phyloP scores from a whole-genome alignment of 2,888 invertebrate species.

The Macroteleia sp. region DNA sequence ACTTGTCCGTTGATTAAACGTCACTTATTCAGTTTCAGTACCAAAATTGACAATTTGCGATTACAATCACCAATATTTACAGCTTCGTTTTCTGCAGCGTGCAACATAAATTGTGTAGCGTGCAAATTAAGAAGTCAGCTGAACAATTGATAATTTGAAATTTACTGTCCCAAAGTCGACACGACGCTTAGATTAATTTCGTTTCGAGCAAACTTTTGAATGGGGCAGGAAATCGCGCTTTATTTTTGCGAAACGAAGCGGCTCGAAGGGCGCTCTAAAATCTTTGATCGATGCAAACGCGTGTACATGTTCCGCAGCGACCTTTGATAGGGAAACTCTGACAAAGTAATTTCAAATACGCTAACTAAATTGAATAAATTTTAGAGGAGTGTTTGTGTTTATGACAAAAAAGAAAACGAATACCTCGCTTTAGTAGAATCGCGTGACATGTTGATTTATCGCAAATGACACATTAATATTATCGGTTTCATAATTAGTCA shows the following conservation, averaged over 20 bases:
- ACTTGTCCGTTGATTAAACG: too few species aligned
- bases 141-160: too few species aligned
- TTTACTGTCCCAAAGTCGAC: too few species aligned
- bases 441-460: slow-evolving; percentile 4
- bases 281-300: slow-evolving; percentile 31
- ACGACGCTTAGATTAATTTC: too few species aligned
- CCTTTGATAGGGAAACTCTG: not conserved
- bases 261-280: slow-evolving; percentile 14
- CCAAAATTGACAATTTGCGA: too few species aligned
- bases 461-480: slow-evolving; percentile 1
- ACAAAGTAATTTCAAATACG: too few species aligned
- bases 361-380: slow-evolving; percentile 6
- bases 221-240: slow-evolving; percentile 8
- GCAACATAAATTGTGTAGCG: too few species aligned
- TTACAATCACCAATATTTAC: too few species aligned
- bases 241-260: slow-evolving; percentile 2
- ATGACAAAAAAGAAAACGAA: not conserved
- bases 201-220: too few species aligned
- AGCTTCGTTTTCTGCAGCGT: too few species aligned
- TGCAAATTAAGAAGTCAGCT: too few species aligned
- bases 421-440: not conserved
- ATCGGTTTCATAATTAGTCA: not conserved
- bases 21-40: too few species aligned
- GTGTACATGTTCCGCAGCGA: slow-evolving; percentile 7
- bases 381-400: not conserved